Percentiles rank a stretch among this genome's conserved stretches.
Conservation (phyloP, 2,888 invertebrate genomes). For the Phorcus lineatus region DNA sequence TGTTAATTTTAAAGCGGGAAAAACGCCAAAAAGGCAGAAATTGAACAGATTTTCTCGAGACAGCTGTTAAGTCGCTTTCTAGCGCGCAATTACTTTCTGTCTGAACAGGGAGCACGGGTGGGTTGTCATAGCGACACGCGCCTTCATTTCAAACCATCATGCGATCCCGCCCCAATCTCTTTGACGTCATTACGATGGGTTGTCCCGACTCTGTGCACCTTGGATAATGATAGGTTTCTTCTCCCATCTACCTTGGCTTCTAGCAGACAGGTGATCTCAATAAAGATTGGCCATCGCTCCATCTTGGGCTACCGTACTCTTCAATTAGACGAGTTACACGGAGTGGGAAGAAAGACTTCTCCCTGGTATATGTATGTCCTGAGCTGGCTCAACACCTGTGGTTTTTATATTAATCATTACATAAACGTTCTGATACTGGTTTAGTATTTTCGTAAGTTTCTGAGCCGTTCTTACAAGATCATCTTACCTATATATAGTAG, state of each 20-base stretch:
- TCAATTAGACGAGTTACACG: background rate
- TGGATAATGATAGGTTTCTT: background rate
- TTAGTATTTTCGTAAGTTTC: too few relatives aligned
- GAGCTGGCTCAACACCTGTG: too few relatives aligned
- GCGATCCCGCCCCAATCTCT: background rate
- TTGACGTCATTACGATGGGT: conserved; percentile 11
- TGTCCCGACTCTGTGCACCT: background rate
- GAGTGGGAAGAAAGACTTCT: background rate
- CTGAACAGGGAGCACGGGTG: background rate
- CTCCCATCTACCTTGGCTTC: background rate
- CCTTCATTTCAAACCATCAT: background rate
- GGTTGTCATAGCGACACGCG: conserved; percentile 7
- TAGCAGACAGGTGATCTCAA: background rate
- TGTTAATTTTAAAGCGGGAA: conserved; percentile 1
- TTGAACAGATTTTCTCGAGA: background rate
- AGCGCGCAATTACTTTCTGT: background rate
- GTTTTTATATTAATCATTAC: too few relatives aligned
- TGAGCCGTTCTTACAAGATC: too few relatives aligned
- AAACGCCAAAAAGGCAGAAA: conserved; percentile 1
- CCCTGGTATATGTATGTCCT: too few relatives aligned
- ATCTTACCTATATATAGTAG: too few relatives aligned
- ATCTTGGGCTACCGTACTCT: background rate
- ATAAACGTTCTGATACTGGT: too few relatives aligned
- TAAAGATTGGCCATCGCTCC: conserved; percentile 3
- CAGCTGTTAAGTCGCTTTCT: background rate